phyloP scores from a whole-genome alignment of 2,113 vertebrate genomes.

The Pongo pygmaeus region DNA sequence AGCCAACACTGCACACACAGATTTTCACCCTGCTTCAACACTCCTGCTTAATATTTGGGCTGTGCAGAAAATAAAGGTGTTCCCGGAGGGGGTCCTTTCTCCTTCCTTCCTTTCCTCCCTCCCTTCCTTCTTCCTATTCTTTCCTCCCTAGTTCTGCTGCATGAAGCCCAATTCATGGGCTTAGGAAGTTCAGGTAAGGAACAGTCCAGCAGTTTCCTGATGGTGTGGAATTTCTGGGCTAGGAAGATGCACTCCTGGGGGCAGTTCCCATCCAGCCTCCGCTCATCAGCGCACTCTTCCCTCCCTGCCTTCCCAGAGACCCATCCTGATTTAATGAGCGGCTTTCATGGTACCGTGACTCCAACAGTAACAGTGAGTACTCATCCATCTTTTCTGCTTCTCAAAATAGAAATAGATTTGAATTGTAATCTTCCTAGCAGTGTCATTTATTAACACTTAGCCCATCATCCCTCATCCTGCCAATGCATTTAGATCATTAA shows the following conservation, averaged over 20 bases:
- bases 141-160: not conserved
- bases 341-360: not conserved
- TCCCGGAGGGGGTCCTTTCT: not conserved
- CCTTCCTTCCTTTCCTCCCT: not conserved
- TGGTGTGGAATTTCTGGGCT: not conserved
- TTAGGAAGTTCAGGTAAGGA: not conserved
- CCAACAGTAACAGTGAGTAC: not conserved
- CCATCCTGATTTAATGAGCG: rapidly evolving
- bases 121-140: no score
- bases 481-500: not conserved
- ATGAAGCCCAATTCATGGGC: not conserved
- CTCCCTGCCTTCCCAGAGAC: not conserved
- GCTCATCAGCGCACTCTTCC: rapidly evolving
- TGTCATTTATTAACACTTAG: not conserved
- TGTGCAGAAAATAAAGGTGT: not conserved
- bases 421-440: not conserved
- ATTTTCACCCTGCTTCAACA: not conserved
- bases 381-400: not conserved
- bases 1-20: not conserved
- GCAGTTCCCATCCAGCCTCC: not conserved
- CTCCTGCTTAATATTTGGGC: not conserved
- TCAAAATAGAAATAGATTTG: not conserved
- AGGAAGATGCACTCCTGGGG: not conserved
- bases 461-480: not conserved
- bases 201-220: not conserved